Evolutionary conservation across 2,797 vertebrate species (phyloP), one percentile per base, ranked within the genome.

Genomic region (Myotis planiceps): DNA sequence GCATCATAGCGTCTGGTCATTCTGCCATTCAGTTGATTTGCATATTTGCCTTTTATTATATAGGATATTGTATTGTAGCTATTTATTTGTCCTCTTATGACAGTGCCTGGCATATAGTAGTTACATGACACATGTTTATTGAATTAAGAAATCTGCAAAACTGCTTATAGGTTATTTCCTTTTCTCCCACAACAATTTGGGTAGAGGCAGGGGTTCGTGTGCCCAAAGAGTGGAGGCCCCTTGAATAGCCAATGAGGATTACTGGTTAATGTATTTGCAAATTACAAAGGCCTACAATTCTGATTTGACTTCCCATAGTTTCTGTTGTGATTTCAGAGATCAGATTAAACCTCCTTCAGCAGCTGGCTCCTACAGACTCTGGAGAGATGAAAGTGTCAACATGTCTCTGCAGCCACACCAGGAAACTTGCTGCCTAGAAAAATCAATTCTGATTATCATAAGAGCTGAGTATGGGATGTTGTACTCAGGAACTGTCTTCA

Each of bases 271-370:
- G 90, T 25, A 92, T 91, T 80, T 92, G 88, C 79, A 94, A 85
- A 89, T 89, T 83, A 58, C 47, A 63, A 72, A 96, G 47, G 63
- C 65, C 85, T 87, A 42, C 13, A 37, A 51, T 88, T 97, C 94
- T 95, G 79, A 92, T 85, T 85, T 72, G 88, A 83, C 80, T 90
- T 91, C 91, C 83, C 37, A 76, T 88, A 47, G 85, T 81, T 82
- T 97, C 92, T 96, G 95, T 72, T 96, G 69, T 95, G 91, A 91
- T 86, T 86, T 96, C 47, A n/a, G 87, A 96, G 94, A 96, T 97
- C 91, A 96, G 83, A 95, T 94, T 96, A 96, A 91, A 84, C 42
- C 84, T 94, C 65, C 72, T 88, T 47, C 4, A 89, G 94, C 91
- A 97, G 86, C 96, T 96, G 94, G 82, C 37, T 96, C 55, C 91